Evolutionary conservation across 2,797 vertebrate genomes (phyloP).

Genomic region (Halcyon smyrnensis): DNA sequence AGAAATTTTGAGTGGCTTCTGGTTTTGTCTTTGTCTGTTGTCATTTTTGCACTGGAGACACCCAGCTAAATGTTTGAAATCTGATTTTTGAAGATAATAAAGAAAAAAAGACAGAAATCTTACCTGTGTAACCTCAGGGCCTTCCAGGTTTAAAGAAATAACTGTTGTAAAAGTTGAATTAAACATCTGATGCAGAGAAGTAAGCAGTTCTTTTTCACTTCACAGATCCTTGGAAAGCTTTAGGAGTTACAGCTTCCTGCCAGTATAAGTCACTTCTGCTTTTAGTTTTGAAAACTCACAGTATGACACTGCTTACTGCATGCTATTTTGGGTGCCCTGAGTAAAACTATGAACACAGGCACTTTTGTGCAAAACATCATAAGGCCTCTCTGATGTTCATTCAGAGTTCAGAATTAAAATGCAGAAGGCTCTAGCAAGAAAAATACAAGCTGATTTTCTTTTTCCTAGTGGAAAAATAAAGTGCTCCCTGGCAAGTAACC

Average conservation of each 20-base stretch:
- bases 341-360: conserved; percentile 88
- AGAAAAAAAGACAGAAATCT: not conserved
- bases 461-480: conserved; percentile 79
- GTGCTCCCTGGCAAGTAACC: conserved; percentile 67
- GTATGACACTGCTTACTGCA: conserved; percentile 69
- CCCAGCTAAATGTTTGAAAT: not conserved
- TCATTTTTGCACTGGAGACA: not conserved
- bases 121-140: conserved; percentile 64
- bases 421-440: conserved; percentile 81
- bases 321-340: conserved; percentile 83
- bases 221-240: conserved; percentile 10
- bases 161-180: not conserved
- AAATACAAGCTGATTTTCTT: conserved; percentile 83
- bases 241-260: conserved; percentile 11
- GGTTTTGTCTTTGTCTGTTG: not conserved
- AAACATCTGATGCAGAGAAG: not conserved
- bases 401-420: conserved; percentile 86
- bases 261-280: conserved; percentile 60
- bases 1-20: not conserved
- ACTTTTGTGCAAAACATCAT: conserved; percentile 88
- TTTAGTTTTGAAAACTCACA: conserved; percentile 73
- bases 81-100: not conserved
- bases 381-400: conserved; percentile 82
- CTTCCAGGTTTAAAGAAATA: not conserved
- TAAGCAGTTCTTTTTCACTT: conserved; percentile 51